Evolutionary conservation across 2,888 invertebrate genomes (phyloP).

Genomic region (Ennomos quercinarius): DNA sequence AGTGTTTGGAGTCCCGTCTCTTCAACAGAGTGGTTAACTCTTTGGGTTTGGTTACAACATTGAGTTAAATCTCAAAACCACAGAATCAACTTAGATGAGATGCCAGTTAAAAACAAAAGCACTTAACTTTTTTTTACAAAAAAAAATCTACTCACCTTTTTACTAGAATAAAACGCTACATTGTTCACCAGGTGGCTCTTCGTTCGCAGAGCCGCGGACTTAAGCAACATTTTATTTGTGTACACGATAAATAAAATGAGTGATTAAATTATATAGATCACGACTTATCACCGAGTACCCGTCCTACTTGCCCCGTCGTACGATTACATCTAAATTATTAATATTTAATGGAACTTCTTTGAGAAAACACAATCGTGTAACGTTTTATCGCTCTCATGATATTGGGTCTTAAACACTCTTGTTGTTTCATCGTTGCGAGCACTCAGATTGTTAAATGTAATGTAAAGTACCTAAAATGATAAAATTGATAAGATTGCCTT

Average conservation of each 20-base stretch:
- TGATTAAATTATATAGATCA: constrained; percentile 29
- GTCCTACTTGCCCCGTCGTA: constrained; percentile 40
- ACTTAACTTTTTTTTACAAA: too few species aligned
- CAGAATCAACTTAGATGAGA: too few species aligned
- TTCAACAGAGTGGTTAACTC: too few species aligned
- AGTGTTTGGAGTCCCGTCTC: too few species aligned
- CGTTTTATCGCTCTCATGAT: constrained; percentile 39
- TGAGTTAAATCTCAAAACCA: too few species aligned
- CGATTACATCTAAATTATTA: constrained; percentile 36
- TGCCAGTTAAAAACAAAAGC: background rate
- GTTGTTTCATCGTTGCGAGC: constrained; percentile 24
- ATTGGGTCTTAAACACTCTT: constrained; percentile 25
- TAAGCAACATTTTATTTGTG: constrained; percentile 62
- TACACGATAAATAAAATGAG: constrained; percentile 1
- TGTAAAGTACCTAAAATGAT: too few species aligned
- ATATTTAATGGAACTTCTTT: constrained; percentile 36
- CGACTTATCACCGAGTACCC: constrained; percentile 47
- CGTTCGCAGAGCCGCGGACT: constrained; percentile 63
- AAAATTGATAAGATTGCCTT: too few species aligned
- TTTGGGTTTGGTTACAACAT: too few species aligned
- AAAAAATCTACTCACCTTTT: constrained; percentile 57
- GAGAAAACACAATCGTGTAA: constrained; percentile 38
- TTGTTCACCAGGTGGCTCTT: constrained; percentile 61
- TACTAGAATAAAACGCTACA: constrained; percentile 65
- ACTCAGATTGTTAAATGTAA: constrained; percentile 6